Evolutionary conservation across 2,888 invertebrate genomes (phyloP), one percentile per base, ranked within the genome.

Genomic region (Aphodius granarius): DNA sequence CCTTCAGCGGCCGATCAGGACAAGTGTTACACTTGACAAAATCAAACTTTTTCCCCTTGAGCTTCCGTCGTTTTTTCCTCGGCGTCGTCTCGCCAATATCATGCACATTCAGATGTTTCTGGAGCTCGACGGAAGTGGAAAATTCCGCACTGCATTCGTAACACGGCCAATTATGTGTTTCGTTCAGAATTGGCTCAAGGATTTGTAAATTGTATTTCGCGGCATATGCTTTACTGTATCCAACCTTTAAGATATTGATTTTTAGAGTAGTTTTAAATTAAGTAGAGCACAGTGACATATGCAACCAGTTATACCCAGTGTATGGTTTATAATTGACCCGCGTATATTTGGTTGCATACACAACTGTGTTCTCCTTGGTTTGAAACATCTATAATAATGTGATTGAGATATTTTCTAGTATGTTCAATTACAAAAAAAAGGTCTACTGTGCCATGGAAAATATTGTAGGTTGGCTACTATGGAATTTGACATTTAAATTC

Each of bases 171-270:
- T 87, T 86, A 79, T 89, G 87, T 18, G 86, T 83, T 73, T 85
- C 84, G 74, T 84, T 83, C 17, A 73, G 19, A 77, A 74, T 72
- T 4, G 90, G 88, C 80, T 89, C 86, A 15, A 91, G 84, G 20
- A 88, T 81, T 0, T 86, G 83, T 63, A 92, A 85, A 81, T 89
- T 89, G 79, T 90, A 89, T 79, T 90, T 89, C 22, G 88, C 87
- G 0, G 94, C 94, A 85, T 94, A 94, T 73, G 90, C 88, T 5
- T 87, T 86, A 83, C 92, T 91, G 83, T 94, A 94, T 82, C 94
- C 93, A 74, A 87, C 86, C 86, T 86, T 62, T 70, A 66, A 43
- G 18, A 82, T 43, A 43, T 1, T 43, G 6, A 13, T 43, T n/a
- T n/a, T n/a, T n/a, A n/a, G n/a, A n/a, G n/a, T n/a, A n/a, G n/a